Evolutionary conservation across 2,113 vertebrate genomes (phyloP).

Genomic region (Trogon surrucura): DNA sequence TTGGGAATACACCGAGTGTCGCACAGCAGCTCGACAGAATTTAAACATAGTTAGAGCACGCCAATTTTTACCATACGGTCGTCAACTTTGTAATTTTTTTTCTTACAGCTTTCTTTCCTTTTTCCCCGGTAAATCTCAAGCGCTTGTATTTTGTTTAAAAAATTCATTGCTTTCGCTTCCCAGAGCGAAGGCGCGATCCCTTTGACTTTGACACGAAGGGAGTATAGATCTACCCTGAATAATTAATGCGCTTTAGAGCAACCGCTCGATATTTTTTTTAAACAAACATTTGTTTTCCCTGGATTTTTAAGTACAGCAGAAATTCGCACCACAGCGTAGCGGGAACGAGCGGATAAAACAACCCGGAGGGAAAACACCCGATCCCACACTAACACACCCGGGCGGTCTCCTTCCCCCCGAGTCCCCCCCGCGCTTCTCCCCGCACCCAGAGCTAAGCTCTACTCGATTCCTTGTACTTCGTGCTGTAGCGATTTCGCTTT

Average conservation of each 20-base stretch:
- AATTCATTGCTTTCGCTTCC: not conserved
- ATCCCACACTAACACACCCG: not conserved
- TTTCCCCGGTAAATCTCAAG: not conserved
- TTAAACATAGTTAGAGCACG: not conserved
- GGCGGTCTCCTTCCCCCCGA: not conserved
- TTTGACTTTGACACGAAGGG: conserved; percentile 26
- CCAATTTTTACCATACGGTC: not conserved
- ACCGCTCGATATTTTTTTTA: conserved; percentile 32
- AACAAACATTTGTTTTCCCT: conserved; percentile 49
- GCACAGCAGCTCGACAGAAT: not conserved
- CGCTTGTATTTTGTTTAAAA: not conserved
- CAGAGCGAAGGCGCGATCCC: not conserved
- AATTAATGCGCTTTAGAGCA: conserved; percentile 36
- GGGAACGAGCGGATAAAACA: not conserved
- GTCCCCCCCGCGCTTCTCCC: not conserved
- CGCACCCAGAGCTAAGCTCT: not conserved
- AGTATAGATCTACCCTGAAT: conserved; percentile 47
- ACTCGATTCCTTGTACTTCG: not conserved
- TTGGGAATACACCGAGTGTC: not conserved
- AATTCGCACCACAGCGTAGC: not conserved
- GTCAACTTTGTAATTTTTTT: not conserved
- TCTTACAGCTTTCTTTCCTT: not conserved
- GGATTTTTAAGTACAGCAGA: conserved; percentile 44
- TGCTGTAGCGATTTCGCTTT: not conserved
- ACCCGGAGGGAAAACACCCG: not conserved